Base-by-base conservation (phyloP, 1,140 invertebrate genomes). In the Drosophila bipectinata region DNA sequence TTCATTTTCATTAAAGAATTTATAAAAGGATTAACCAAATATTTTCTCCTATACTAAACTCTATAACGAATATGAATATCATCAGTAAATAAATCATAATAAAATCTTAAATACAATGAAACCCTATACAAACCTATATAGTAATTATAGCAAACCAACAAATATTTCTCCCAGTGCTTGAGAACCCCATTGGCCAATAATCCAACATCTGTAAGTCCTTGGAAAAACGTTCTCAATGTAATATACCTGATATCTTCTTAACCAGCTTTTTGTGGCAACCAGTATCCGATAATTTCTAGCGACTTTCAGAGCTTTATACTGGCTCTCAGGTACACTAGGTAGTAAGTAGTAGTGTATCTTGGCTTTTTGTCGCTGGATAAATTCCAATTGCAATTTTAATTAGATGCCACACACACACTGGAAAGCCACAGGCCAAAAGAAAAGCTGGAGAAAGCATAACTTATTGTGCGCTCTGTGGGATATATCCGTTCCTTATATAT, bases 371-470 rank as follows among this genome's bases (percentile, higher is more conserved):
- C 76, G 58, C 74, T 82, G 30, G 34, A 14, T 10, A 34, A 52
- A 79, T 79, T 79, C 57, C 74, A 66, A 82, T 82, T 76, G 82
- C 72, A 75, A 78, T 85, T 85, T 85, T 85, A 85, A 85, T 85
- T 85, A 87, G 78, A 78, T 67, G 81, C 57, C 62, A 53, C 30
- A 58, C 41, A 18, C 18, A 48, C 28, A 64, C 51, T 32, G 26
- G 15, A 18, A 51, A 14, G 12, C 3, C 44, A 62, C 32, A 18
- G 10, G 14, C 28, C 57, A 59, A 28, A 28, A 28, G 26, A 26
- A 5, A 26, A 26, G 4, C 26, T 26, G 26, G 57, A 15, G 57
- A 60, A 60, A 52, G 64, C 56, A 78, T 80, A 79, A 79, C 71
- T 80, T 75, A 49, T 68, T 41, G 57, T 37, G 14, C 24, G 8